A percentile compares a stretch with the other conserved stretches of the same genome.
These are phyloP conservation scores for Trypoxylon attenuatum DNA, from an alignment of 2,888 invertebrate genomes.

Conservation along the genomic window DNA sequence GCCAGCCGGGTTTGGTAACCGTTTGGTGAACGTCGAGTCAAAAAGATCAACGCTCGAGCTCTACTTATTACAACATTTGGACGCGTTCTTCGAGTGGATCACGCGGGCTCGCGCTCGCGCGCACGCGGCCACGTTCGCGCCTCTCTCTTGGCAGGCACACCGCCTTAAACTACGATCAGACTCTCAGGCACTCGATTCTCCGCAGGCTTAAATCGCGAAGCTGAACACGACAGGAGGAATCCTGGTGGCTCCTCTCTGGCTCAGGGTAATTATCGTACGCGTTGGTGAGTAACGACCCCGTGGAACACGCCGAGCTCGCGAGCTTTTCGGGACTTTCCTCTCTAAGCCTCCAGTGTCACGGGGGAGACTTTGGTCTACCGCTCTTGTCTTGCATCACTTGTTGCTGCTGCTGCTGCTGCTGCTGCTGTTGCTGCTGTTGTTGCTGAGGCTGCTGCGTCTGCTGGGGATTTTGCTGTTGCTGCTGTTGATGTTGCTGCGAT, in stretches of 20 bases:
- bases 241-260: slow-evolving; percentile 41
- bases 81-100: too few species aligned
- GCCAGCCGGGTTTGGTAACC: too few species aligned
- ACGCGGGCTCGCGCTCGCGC: not conserved
- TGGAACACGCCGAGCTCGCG: slow-evolving; percentile 35
- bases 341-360: slow-evolving; percentile 69
- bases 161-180: slow-evolving; percentile 48
- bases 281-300: slow-evolving; percentile 47
- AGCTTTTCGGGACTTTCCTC: slow-evolving; percentile 49
- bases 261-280: slow-evolving; percentile 42
- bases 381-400: slow-evolving; percentile 72
- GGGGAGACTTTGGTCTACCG: slow-evolving; percentile 72
- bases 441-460: slow-evolving; percentile 50
- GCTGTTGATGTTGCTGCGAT: slow-evolving; percentile 59
- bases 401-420: slow-evolving; percentile 60
- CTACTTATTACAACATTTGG: too few species aligned
- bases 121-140: not conserved
- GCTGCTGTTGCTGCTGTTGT: slow-evolving; percentile 48
- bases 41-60: too few species aligned
- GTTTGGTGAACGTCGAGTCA: not conserved
- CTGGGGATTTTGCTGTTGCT: slow-evolving; percentile 46
- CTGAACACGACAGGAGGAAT: slow-evolving; percentile 46
- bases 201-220: slow-evolving; percentile 52
- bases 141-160: slow-evolving; percentile 12
- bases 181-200: slow-evolving; percentile 56